Evolutionary conservation across 1,140 invertebrate genomes (phyloP).

Genomic region (Wiebesia pumilae): DNA sequence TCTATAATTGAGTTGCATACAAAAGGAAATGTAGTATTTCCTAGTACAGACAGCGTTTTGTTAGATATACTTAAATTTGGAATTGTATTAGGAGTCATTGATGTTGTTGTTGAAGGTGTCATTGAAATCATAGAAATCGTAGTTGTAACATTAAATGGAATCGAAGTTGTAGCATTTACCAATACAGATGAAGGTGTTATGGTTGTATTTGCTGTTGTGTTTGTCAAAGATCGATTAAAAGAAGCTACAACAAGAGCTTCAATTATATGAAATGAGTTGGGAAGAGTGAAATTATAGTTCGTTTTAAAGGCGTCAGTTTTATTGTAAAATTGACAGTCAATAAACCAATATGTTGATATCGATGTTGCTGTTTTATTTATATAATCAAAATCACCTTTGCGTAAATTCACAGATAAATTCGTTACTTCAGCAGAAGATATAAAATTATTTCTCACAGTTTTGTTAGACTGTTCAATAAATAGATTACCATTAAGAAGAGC

Average conservation of each 20-base stretch:
- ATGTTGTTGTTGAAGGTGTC: slow-evolving; percentile 56
- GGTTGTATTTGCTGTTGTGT: slow-evolving; percentile 75
- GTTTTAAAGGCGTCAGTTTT: slow-evolving; percentile 78
- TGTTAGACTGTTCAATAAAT: slow-evolving; percentile 78
- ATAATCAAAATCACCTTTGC: slow-evolving; percentile 78
- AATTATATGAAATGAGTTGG: slow-evolving; percentile 78
- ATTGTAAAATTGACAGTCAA: slow-evolving; percentile 84
- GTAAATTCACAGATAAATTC: slow-evolving; percentile 77
- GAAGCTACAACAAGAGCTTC: slow-evolving; percentile 83
- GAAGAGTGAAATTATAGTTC: slow-evolving; percentile 78
- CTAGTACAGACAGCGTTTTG: slow-evolving; percentile 55
- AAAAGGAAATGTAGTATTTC: slow-evolving; percentile 63
- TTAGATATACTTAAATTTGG: slow-evolving; percentile 53
- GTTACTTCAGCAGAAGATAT: slow-evolving; percentile 78
- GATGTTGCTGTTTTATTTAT: slow-evolving; percentile 78
- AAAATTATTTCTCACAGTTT: slow-evolving; percentile 75
- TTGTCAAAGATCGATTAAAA: slow-evolving; percentile 78
- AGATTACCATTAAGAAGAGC: slow-evolving; percentile 81
- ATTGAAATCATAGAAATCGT: slow-evolving; percentile 54
- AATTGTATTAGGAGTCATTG: slow-evolving; percentile 50
- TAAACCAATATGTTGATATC: slow-evolving; percentile 84
- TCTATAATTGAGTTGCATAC: slow-evolving; percentile 73
- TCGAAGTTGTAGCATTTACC: slow-evolving; percentile 60
- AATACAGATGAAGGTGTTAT: slow-evolving; percentile 64
- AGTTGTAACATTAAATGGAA: slow-evolving; percentile 56